Base-by-base conservation (phyloP, 2,888 invertebrate species). In the Drosophila conformis region DNA sequence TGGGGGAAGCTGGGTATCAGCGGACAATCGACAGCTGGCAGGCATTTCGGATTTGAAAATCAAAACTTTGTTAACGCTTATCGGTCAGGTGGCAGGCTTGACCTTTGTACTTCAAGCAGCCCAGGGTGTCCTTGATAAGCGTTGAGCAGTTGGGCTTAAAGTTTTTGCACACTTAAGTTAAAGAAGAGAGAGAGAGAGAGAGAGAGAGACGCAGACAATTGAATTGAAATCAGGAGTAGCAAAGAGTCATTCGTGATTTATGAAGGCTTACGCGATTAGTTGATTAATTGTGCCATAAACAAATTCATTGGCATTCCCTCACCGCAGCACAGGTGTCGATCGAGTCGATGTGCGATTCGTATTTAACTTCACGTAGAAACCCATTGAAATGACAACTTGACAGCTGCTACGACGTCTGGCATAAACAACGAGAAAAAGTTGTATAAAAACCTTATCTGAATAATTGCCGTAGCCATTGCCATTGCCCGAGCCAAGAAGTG, bases 211-310 rank as follows among this genome's bases (percentile, higher is more conserved):
- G 13, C 1, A 8, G 1, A 35, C 7, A 11, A n/a, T 31, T 18
- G 27, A 15, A 29, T 21, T 27, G 46, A 51, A 69, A 65, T 35
- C 64, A 72, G 25, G 46, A 49, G 56, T 64, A 60, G 64, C 66
- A 52, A 67, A 66, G 49, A 38, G 58, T 64, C 74, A 70, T 77
- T 61, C 40, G 61, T 82, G 84, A 87, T 88, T 81, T 79, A 81
- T 84, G 76, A 68, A 62, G 29, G 51, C 61, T 25, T 15, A 48
- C 62, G 62, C 68, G 63, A 52, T 52, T 70, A 27, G 5, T 68
- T 88, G 83, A 86, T 86, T 83, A 86, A 86, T 86, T 78, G 69
- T 46, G 72, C 61, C 65, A 73, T 73, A 75, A 81, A 73, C 59
- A 61, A 75, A 80, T 76, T 71, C 64, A 56, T 66, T 59, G 35